phyloP scores from a whole-genome alignment of 2,113 vertebrate species.

The Oreochromis tanganicae region DNA sequence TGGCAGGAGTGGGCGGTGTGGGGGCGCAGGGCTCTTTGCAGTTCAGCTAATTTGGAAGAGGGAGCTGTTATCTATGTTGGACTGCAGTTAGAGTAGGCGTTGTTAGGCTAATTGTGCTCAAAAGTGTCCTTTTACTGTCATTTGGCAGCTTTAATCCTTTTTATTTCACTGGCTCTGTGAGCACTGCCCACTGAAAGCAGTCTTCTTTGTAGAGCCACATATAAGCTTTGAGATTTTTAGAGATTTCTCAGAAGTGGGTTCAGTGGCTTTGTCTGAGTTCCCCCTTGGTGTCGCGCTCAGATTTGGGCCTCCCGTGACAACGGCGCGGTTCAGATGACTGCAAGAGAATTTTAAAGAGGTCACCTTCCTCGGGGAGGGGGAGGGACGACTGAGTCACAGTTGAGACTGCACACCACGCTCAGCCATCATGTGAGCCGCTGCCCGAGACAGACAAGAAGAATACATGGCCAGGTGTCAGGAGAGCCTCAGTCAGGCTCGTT shows the following conservation, averaged over 20 bases:
- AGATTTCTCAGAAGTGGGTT: conserved; percentile 37
- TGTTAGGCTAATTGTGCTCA: conserved; percentile 47
- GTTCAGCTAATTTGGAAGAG: conserved; percentile 39
- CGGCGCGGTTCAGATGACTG: conserved; percentile 29
- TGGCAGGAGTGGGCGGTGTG: conserved; percentile 40
- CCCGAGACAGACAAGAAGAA: conserved; percentile 20
- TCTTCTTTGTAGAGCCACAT: not conserved
- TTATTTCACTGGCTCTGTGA: not conserved
- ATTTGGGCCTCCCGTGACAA: conserved; percentile 40
- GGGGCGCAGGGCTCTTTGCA: conserved; percentile 19
- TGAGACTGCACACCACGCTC: conserved; percentile 43
- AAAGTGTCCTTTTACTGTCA: conserved; percentile 43
- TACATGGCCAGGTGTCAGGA: conserved; percentile 12
- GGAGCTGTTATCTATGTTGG: conserved; percentile 40
- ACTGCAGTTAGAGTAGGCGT: conserved; percentile 34
- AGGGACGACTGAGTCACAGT: conserved; percentile 54
- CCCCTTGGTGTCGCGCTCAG: conserved; percentile 4
- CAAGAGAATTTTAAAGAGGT: conserved; percentile 60
- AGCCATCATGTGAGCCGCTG: conserved; percentile 30
- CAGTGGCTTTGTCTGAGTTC: conserved; percentile 19
- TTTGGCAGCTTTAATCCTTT: conserved; percentile 38
- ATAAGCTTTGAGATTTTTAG: conserved; percentile 8
- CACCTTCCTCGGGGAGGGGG: conserved; percentile 49
- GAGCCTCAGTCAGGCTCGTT: not conserved
- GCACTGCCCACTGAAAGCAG: conserved; percentile 17